These are phyloP conservation scores for Microtus richardsoni DNA, from an alignment of 2,113 vertebrate genomes.

Conservation along the genomic window DNA sequence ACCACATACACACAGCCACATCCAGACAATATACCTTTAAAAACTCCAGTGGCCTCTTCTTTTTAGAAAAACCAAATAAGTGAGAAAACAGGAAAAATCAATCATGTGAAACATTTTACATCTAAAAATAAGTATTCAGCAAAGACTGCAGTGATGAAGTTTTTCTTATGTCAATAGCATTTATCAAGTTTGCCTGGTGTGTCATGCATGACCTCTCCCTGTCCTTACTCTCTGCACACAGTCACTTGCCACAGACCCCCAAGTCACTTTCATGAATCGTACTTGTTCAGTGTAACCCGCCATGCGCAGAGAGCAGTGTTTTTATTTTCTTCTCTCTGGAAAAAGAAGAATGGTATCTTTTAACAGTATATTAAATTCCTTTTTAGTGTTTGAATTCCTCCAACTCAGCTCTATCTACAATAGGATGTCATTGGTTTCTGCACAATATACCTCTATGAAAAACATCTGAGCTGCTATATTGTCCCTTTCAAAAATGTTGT, in stretches of 20 bases:
- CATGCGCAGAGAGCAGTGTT: neutral
- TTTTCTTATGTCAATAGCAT: neutral
- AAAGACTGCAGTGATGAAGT: neutral
- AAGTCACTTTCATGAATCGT: neutral
- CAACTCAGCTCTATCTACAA: neutral
- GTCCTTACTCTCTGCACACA: neutral
- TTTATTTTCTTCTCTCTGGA: neutral
- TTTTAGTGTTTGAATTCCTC: neutral
- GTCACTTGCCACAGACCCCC: too few species aligned
- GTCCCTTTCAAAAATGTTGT: neutral
- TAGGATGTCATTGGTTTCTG: neutral
- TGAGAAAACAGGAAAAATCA: neutral
- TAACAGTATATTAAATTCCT: neutral
- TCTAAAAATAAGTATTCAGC: neutral
- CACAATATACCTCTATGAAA: neutral
- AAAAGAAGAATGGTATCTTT: neutral
- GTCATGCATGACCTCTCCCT: neutral
- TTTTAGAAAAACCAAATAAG: neutral
- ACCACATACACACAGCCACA: too few species aligned
- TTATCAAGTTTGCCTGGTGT: neutral
- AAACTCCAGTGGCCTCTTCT: neutral
- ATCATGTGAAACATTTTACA: neutral
- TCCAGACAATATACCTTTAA: neutral
- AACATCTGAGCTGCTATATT: neutral
- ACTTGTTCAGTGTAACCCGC: neutral